These are phyloP conservation scores for Etheostoma perlongum DNA, from an alignment of 2,797 vertebrate genomes.

Conservation along the genomic window DNA sequence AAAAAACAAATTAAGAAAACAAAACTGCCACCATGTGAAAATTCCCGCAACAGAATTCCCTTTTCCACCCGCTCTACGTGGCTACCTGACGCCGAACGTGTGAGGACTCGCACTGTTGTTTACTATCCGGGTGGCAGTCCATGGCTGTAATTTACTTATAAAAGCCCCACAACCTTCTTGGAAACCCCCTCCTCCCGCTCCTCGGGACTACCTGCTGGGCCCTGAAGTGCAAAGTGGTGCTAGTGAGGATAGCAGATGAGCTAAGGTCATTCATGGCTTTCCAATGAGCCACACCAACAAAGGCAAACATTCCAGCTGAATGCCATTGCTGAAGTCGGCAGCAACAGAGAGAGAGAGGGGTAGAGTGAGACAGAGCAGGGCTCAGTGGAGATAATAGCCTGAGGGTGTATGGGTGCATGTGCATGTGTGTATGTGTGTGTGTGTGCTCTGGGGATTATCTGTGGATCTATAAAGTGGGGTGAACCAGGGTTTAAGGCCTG, in stretches of 20 bases:
- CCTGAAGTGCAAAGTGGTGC: constrained; percentile 91
- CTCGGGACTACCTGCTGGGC: constrained; percentile 90
- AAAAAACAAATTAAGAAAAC: constrained; percentile 57
- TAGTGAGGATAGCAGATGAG: constrained; percentile 91
- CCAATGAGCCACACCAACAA: constrained; percentile 85
- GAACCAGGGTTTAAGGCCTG: constrained; percentile 84
- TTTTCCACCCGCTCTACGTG: constrained; percentile 32
- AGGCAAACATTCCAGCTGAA: constrained; percentile 92
- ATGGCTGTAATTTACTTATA: constrained; percentile 89
- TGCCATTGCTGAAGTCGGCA: constrained; percentile 89
- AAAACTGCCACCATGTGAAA: constrained; percentile 63
- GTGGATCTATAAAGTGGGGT: constrained; percentile 89
- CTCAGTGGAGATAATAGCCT: constrained; percentile 75
- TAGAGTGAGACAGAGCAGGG: constrained; percentile 76
- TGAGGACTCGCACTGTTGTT: constrained; percentile 78
- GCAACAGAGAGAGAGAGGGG: constrained; percentile 79
- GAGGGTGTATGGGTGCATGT: constrained; percentile 46
- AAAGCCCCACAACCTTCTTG: constrained; percentile 77
- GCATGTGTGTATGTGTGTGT: constrained; percentile 33
- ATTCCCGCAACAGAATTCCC: constrained; percentile 63
- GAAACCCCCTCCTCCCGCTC: constrained; percentile 37
- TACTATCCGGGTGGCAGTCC: constrained; percentile 85
- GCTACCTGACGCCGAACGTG: constrained; percentile 65
- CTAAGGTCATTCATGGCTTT: constrained; percentile 87
- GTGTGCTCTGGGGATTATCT: constrained; percentile 88